Conservation (phyloP, 1,140 invertebrate genomes). For the Samia ricini region DNA sequence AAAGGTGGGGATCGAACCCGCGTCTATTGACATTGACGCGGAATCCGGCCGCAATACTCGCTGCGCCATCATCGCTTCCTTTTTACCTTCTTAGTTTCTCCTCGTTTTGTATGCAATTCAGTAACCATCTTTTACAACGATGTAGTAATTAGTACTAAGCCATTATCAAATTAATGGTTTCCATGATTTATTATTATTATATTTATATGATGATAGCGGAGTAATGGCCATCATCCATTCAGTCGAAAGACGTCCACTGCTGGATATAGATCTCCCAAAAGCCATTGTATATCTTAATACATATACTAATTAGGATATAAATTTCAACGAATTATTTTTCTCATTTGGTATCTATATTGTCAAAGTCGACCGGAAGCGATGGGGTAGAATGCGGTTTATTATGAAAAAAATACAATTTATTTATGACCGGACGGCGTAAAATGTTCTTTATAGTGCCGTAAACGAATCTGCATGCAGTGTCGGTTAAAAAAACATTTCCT, state of each 20-base stretch:
- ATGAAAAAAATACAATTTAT: constrained; percentile 10
- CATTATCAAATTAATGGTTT: not conserved
- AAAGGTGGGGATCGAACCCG: no score
- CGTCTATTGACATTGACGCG: no score
- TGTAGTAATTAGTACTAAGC: not conserved
- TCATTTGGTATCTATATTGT: not conserved
- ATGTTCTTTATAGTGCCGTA: constrained; percentile 24
- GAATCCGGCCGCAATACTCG: no score
- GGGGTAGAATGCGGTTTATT: constrained; percentile 4
- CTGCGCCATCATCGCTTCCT: no score
- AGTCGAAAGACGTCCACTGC: no score
- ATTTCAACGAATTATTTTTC: not conserved
- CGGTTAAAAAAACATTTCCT: constrained; percentile 2
- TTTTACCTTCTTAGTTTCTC: no score
- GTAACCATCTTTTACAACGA: no score
- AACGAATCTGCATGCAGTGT: constrained; percentile 8
- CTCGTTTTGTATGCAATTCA: no score
- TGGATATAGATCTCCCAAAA: no score
- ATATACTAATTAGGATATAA: not conserved
- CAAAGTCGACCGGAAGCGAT: not conserved
- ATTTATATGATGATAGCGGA: not conserved
- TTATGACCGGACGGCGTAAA: constrained; percentile 30
- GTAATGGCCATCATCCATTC: no score
- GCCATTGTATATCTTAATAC: not conserved
- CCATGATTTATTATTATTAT: not conserved